Evolutionary conservation across 2,797 vertebrate species (phyloP).

Genomic region (Phrynocephalus forsythii): DNA sequence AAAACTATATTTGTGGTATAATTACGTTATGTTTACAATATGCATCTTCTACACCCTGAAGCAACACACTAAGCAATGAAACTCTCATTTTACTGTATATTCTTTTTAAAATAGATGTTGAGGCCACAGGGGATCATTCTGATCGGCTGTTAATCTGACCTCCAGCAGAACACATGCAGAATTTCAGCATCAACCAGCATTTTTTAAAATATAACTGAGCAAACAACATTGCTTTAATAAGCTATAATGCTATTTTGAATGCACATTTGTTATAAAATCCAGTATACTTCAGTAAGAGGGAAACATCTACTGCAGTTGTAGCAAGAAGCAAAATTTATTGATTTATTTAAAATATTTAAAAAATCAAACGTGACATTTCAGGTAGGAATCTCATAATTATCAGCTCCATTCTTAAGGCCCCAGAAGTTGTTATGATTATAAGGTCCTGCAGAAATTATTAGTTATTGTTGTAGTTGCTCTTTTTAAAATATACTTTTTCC

Average conservation of each 20-base stretch:
- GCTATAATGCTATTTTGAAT: not conserved
- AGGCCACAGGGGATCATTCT: constrained; percentile 14
- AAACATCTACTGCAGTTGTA: not conserved
- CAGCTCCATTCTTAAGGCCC: not conserved
- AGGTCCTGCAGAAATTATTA: not conserved
- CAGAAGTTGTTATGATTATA: not conserved
- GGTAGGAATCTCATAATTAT: not conserved
- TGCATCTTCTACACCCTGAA: constrained; percentile 41
- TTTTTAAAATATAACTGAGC: not conserved
- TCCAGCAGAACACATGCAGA: not conserved
- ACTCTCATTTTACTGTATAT: constrained; percentile 12
- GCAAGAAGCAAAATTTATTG: not conserved
- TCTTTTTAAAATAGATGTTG: constrained; percentile 15
- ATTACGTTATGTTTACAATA: constrained; percentile 68
- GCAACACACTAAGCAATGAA: constrained; percentile 15
- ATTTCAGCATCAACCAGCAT: constrained; percentile 8
- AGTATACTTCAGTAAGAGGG: not conserved
- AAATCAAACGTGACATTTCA: not conserved
- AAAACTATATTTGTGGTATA: constrained; percentile 68
- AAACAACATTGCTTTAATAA: constrained; percentile 19
- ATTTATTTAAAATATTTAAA: no score
- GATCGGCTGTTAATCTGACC: constrained; percentile 8
- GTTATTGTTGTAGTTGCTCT: not conserved
- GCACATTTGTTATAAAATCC: not conserved
- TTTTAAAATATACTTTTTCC: not conserved